Evolutionary conservation across 2,888 invertebrate species (phyloP).

Genomic region (Microctonus aethiopoides): DNA sequence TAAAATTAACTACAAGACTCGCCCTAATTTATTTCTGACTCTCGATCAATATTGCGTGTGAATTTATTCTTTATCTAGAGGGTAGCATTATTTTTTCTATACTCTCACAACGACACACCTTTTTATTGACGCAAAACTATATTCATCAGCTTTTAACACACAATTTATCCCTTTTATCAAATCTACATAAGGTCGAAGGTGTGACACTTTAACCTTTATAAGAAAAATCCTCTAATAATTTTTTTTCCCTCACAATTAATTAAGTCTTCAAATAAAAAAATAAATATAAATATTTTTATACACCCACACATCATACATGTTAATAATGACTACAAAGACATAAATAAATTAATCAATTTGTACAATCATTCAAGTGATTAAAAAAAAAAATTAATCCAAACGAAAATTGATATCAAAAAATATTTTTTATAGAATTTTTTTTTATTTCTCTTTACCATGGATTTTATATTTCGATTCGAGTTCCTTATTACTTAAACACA

Average conservation of each 20-base stretch:
- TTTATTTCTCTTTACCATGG: too few relatives aligned
- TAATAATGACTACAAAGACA: too few relatives aligned
- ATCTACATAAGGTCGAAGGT: conserved; percentile 1
- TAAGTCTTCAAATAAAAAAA: too few relatives aligned
- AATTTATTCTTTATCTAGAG: not conserved
- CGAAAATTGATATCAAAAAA: too few relatives aligned
- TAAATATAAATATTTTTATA: too few relatives aligned
- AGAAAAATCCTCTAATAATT: not conserved
- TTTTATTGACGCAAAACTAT: not conserved
- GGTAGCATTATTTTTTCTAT: not conserved
- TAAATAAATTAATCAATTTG: too few relatives aligned
- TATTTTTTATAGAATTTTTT: too few relatives aligned
- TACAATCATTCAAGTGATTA: too few relatives aligned
- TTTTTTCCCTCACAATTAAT: not conserved
- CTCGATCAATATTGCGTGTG: not conserved
- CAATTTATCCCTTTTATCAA: not conserved
- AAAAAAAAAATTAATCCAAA: too few relatives aligned
- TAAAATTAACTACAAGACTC: not conserved
- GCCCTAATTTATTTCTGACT: not conserved
- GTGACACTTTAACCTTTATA: conserved; percentile 1
- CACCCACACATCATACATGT: too few relatives aligned
- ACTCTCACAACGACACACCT: not conserved
- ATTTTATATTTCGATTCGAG: too few relatives aligned
- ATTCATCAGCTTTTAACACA: not conserved
- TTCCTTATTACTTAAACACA: too few relatives aligned